phyloP scores from a whole-genome alignment of 2,888 invertebrate genomes.

The Cosmia pyralina region DNA sequence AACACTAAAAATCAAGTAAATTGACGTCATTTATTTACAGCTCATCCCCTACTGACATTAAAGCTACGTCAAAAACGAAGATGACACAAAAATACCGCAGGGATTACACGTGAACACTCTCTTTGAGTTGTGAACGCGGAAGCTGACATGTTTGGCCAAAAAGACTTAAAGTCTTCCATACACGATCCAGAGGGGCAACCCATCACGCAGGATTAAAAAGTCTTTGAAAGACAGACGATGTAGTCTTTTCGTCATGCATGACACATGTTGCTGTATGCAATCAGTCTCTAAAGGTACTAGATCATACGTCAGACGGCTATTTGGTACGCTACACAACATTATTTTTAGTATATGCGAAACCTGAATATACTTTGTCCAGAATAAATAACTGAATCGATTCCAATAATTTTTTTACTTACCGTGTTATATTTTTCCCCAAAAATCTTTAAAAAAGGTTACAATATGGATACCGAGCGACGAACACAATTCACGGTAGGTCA shows the following conservation, averaged over 20 bases:
- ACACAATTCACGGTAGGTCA: too few relatives aligned
- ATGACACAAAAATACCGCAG: neutral
- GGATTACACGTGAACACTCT: constrained; percentile 22
- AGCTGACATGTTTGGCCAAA: constrained; percentile 31
- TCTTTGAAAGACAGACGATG: neutral
- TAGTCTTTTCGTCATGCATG: neutral
- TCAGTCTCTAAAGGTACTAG: neutral
- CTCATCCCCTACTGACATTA: constrained; percentile 15
- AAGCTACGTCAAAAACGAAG: neutral
- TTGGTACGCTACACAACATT: neutral
- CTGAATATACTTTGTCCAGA: too few relatives aligned
- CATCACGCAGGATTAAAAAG: neutral
- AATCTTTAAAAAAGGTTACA: too few relatives aligned
- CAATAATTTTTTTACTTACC: too few relatives aligned
- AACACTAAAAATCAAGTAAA: constrained; percentile 5
- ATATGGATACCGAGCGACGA: too few relatives aligned
- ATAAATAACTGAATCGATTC: too few relatives aligned
- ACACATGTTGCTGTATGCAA: neutral
- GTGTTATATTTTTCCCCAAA: too few relatives aligned
- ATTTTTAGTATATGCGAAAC: too few relatives aligned
- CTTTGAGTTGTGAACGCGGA: constrained; percentile 8
- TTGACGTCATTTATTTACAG: constrained; percentile 20
- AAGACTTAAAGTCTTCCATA: neutral
- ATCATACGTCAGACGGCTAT: neutral
- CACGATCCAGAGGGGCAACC: neutral